Conservation (phyloP, 2,113 vertebrate species). For the Lampris incognitus region DNA sequence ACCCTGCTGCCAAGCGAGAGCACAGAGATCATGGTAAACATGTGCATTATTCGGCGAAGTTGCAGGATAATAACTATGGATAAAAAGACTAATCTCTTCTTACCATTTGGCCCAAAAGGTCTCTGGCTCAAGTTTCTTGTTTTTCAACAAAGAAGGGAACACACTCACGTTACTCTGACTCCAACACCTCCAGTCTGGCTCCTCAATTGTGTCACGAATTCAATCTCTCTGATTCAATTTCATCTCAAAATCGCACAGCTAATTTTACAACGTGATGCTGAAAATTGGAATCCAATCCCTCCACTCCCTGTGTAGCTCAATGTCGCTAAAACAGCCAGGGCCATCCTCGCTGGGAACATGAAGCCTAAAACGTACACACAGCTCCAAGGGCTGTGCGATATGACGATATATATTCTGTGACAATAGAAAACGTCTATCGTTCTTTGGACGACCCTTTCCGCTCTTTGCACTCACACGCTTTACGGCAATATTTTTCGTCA, state of each 20-base stretch:
- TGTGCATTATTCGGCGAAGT: not conserved
- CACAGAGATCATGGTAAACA: not conserved
- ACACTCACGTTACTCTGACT: conserved; percentile 15
- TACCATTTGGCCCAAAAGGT: conserved; percentile 36
- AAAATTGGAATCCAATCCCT: too few species aligned
- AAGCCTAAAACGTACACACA: too few species aligned
- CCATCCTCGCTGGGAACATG: too few species aligned
- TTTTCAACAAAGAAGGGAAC: conserved; percentile 8
- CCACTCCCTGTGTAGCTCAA: too few species aligned
- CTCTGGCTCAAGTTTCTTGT: conserved; percentile 29
- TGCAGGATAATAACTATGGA: conserved; percentile 21
- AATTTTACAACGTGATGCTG: not conserved
- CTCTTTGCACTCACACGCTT: too few species aligned
- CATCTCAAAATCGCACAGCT: not conserved
- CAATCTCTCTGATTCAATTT: not conserved
- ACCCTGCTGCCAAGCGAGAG: too few species aligned
- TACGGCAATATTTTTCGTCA: too few species aligned
- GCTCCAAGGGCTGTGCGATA: too few species aligned
- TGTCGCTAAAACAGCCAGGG: too few species aligned
- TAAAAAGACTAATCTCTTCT: conserved; percentile 23
- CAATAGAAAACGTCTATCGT: too few species aligned
- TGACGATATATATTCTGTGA: too few species aligned
- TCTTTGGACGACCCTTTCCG: too few species aligned
- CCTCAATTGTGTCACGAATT: not conserved
- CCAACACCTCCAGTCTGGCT: not conserved